phyloP scores from a whole-genome alignment of 2,888 invertebrate species.

The Dicranocentrus wangi region DNA sequence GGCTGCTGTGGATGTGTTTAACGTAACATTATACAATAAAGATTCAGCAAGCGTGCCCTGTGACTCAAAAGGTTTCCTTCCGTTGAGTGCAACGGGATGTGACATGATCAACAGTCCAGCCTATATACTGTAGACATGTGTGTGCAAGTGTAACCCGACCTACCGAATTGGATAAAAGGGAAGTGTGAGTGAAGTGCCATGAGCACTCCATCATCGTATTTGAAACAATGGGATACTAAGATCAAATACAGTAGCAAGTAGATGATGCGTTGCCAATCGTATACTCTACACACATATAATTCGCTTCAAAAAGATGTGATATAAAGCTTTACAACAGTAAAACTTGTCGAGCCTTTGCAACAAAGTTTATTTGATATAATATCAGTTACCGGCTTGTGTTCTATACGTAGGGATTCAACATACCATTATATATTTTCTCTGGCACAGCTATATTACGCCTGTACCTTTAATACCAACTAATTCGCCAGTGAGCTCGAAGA shows the following conservation, averaged over 20 bases:
- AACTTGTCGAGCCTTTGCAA: not conserved
- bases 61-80: constrained; percentile 3
- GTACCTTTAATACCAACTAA: too few species aligned
- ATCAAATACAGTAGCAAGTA: not conserved
- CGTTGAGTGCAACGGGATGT: constrained; percentile 10
- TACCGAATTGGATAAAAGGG: too few species aligned
- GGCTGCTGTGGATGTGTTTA: not conserved
- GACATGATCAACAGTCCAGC: constrained; percentile 5
- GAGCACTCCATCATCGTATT: not conserved
- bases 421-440: too few species aligned
- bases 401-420: not conserved
- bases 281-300: not conserved
- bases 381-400: constrained; percentile 13
- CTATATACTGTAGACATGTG: not conserved
- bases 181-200: not conserved
- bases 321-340: constrained; percentile 1
- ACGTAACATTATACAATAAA: not conserved
- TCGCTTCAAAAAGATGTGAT: constrained; percentile 4
- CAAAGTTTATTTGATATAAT: not conserved
- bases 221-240: not conserved
- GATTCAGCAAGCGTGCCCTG: constrained; percentile 1
- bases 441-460: too few species aligned
- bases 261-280: too few species aligned
- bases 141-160: too few species aligned
- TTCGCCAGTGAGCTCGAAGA: too few species aligned